These are phyloP conservation scores for Guaruba guarouba DNA, from an alignment of 2,113 vertebrate genomes.

Conservation along the genomic window DNA sequence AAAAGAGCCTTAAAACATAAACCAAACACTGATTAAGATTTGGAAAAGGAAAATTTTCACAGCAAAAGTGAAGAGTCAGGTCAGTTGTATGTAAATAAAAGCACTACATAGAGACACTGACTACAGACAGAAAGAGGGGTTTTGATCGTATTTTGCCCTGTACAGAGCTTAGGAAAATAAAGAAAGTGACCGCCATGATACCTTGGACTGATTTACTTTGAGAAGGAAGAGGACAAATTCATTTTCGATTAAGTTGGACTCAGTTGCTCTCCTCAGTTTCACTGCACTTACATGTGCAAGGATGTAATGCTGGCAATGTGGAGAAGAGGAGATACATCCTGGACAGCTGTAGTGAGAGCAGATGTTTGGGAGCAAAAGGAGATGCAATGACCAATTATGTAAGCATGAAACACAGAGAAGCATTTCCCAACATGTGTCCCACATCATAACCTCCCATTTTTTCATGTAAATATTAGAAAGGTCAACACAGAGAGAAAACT, in stretches of 20 bases:
- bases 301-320: neutral
- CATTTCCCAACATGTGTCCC: slow-evolving; percentile 4
- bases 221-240: neutral
- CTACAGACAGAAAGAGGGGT: neutral
- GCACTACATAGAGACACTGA: neutral
- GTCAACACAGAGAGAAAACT: slow-evolving; percentile 19
- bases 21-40: neutral
- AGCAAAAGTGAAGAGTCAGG: neutral
- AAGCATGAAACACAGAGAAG: neutral
- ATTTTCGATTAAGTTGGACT: neutral
- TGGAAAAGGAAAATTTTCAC: neutral
- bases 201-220: neutral
- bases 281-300: neutral
- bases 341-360: neutral
- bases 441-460: slow-evolving; percentile 16
- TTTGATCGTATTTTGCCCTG: neutral
- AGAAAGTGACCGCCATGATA: neutral
- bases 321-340: neutral
- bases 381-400: neutral
- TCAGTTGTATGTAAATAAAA: slow-evolving; percentile 25
- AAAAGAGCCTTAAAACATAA: neutral
- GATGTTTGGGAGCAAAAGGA: slow-evolving; percentile 40
- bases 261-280: neutral
- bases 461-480: slow-evolving; percentile 41
- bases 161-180: neutral